phyloP scores from a whole-genome alignment of 1,140 invertebrate species.

The Ditylenchus dipsaci region DNA sequence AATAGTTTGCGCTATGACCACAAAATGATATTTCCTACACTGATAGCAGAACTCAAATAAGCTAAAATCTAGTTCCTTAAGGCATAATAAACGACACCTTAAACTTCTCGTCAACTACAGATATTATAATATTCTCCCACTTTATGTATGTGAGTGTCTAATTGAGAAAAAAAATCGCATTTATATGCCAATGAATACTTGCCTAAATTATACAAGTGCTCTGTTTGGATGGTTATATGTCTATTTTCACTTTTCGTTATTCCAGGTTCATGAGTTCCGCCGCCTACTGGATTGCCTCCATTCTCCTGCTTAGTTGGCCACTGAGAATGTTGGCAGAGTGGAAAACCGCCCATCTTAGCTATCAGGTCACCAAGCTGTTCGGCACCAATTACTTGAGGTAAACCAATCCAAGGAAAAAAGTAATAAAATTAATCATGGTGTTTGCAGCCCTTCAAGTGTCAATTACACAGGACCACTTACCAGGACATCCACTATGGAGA shows the following conservation, averaged over 20 bases:
- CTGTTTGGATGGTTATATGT: too few species aligned
- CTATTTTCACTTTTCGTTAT: neutral
- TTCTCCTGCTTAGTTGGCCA: conserved; percentile 78
- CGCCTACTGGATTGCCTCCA: conserved; percentile 71
- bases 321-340: conserved; percentile 75
- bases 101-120: too few species aligned
- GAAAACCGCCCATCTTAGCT: conserved; percentile 77
- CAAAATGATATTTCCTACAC: too few species aligned
- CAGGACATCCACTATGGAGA: conserved; percentile 65
- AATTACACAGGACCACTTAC: conserved; percentile 61
- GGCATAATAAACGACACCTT: too few species aligned
- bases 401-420: neutral
- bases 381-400: conserved; percentile 61
- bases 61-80: too few species aligned
- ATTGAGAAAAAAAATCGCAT: too few species aligned
- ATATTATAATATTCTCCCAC: too few species aligned
- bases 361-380: conserved; percentile 66
- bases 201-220: too few species aligned
- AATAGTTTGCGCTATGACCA: too few species aligned
- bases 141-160: too few species aligned
- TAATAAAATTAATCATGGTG: neutral
- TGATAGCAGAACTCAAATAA: too few species aligned
- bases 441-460: conserved; percentile 52
- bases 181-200: too few species aligned
- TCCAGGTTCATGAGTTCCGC: conserved; percentile 58